Base-by-base conservation (phyloP, 2,888 invertebrate species). In the Leptinotarsa rubiginosa region DNA sequence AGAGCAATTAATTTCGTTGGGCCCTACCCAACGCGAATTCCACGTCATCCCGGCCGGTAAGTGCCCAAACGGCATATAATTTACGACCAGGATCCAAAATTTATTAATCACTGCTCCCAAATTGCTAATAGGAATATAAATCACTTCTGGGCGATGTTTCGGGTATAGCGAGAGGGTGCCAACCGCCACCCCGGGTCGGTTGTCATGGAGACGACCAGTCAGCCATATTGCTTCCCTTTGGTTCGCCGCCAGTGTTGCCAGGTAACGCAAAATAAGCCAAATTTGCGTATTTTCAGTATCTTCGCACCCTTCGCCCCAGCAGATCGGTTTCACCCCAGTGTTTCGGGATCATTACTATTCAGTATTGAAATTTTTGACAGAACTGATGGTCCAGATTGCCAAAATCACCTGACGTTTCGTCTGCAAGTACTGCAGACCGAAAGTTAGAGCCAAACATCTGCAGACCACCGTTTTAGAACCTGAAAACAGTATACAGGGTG, bases 151-250 rank as follows among this genome's bases (percentile, higher is more conserved):
- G 77, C 81, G 82, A 83, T 83, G 81, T 83, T 77, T 76, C 75
- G 82, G 79, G 65, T 71, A 71, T 41, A n/a, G 62, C 56, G 69
- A 70, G 84, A 56, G 84, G 84, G 83, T 82, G 82, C 65, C 82
- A 83, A 84, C 85, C 84, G 77, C 84, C 80, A 81, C 82, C 79
- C 82, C 84, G 84, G 85, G 84, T 81, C 79, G 81, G 87, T 87
- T 83, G 80, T 85, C 83, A 86, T 87, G 83, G 86, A 77, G 82
- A 87, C 87, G 75, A 79, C 79, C 81, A 78, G 80, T 80, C 84
- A 83, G 86, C 86, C 87, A 86, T 84, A 81, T 82, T 83, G 83
- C 81, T 70, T 79, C 78, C 79, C 79, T 79, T 74, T 47, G 10
- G 47, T 56, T 22, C 20, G 18, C 56, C 50, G 1, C 16, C 50